Conservation (phyloP, 2,888 invertebrate species). For the Lasioglossum vierecki region DNA sequence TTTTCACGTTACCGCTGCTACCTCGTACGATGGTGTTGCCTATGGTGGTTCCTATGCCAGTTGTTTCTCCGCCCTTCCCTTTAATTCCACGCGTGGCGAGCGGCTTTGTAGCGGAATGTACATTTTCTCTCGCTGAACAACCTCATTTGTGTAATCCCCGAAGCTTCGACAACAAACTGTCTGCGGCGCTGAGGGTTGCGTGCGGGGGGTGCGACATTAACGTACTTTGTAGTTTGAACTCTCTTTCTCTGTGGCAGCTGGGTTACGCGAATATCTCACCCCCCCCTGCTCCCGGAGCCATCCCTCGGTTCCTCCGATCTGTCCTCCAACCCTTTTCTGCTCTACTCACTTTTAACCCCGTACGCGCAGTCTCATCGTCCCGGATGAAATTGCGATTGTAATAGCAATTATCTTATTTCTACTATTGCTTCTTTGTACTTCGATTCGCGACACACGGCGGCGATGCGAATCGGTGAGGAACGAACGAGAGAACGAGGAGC, state of each 20-base stretch:
- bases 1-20: slow-evolving; percentile 56
- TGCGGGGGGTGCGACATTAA: slow-evolving; percentile 69
- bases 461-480: slow-evolving; percentile 61
- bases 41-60: not conserved
- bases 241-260: slow-evolving; percentile 25
- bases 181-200: slow-evolving; percentile 61
- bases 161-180: slow-evolving; percentile 79
- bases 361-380: slow-evolving; percentile 49
- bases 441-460: slow-evolving; percentile 70
- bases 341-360: slow-evolving; percentile 20
- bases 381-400: slow-evolving; percentile 78
- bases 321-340: slow-evolving; percentile 22
- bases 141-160: slow-evolving; percentile 80
- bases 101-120: slow-evolving; percentile 73
- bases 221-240: slow-evolving; percentile 74
- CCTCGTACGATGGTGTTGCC: not conserved
- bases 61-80: slow-evolving; percentile 36
- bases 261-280: not conserved
- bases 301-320: not conserved
- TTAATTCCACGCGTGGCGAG: slow-evolving; percentile 68
- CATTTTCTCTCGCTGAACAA: slow-evolving; percentile 75
- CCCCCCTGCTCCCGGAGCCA: not conserved
- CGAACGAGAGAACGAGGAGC: slow-evolving; percentile 10
- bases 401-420: slow-evolving; percentile 80
- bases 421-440: slow-evolving; percentile 73